Percentiles rank a stretch among this genome's conserved stretches.
phyloP scores from a whole-genome alignment of 2,888 invertebrate species.

The Hecatera dysodea region DNA sequence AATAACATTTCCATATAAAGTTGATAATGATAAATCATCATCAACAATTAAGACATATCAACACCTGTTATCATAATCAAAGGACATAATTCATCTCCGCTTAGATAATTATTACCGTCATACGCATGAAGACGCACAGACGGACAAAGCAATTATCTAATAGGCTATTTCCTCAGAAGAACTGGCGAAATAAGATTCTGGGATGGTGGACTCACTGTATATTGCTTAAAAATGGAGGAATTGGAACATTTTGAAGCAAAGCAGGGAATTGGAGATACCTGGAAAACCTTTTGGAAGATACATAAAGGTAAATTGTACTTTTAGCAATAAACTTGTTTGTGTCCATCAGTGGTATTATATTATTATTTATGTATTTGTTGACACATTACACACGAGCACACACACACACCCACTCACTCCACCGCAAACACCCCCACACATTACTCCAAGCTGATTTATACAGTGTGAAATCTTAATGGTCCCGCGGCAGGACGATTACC shows the following conservation, averaged over 20 bases:
- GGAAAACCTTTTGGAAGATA: too few relatives aligned
- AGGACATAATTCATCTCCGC: constrained; percentile 15
- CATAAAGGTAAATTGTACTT: too few relatives aligned
- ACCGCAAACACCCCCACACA: too few relatives aligned
- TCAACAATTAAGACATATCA: constrained; percentile 25
- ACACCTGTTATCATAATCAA: constrained; percentile 20
- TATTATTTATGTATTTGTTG: too few relatives aligned
- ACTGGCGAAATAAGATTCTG: constrained; percentile 24
- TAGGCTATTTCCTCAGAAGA: constrained; percentile 67
- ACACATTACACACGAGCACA: too few relatives aligned
- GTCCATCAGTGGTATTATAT: too few relatives aligned
- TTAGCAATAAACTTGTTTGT: too few relatives aligned
- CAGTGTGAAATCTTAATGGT: too few relatives aligned
- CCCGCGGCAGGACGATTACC: too few relatives aligned
- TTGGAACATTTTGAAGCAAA: not conserved
- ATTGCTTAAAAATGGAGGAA: not conserved
- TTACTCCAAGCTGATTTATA: too few relatives aligned
- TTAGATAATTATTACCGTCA: constrained; percentile 26
- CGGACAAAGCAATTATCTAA: constrained; percentile 69
- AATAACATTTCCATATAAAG: not conserved
- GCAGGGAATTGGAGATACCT: not conserved
- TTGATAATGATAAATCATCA: constrained; percentile 6
- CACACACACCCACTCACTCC: too few relatives aligned
- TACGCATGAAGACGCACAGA: constrained; percentile 29
- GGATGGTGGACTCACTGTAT: too few relatives aligned